These are phyloP conservation scores for Mormoops blainvillei DNA, from an alignment of 2,113 vertebrate genomes.

Conservation along the genomic window DNA sequence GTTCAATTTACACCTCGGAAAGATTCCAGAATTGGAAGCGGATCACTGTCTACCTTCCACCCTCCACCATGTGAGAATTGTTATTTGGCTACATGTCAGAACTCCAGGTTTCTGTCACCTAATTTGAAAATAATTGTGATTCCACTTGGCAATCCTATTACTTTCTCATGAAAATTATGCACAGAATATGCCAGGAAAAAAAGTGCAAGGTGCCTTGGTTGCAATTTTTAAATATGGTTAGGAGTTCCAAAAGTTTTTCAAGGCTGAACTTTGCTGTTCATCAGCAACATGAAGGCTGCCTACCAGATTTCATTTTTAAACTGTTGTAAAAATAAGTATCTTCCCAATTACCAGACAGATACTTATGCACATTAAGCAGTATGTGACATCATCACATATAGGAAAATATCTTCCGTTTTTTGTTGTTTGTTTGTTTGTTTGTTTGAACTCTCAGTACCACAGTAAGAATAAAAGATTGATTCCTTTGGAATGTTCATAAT, in stretches of 20 bases:
- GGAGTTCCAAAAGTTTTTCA: slow-evolving; percentile 44
- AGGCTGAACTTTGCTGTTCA: background rate
- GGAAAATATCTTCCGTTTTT: background rate
- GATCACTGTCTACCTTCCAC: slow-evolving; percentile 92
- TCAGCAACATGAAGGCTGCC: background rate
- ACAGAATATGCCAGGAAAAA: slow-evolving; percentile 19
- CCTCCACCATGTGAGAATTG: slow-evolving; percentile 80
- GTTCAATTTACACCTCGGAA: slow-evolving; percentile 91
- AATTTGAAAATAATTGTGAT: slow-evolving; percentile 67
- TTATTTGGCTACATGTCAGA: slow-evolving; percentile 59
- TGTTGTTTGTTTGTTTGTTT: background rate
- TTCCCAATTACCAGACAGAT: background rate
- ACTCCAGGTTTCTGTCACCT: slow-evolving; percentile 68
- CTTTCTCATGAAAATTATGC: slow-evolving; percentile 68
- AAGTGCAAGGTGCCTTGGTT: slow-evolving; percentile 36
- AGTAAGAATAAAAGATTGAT: background rate
- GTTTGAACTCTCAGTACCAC: background rate
- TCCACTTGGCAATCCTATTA: slow-evolving; percentile 53
- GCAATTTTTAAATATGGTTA: slow-evolving; percentile 23
- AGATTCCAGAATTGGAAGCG: slow-evolving; percentile 95
- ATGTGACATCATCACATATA: background rate
- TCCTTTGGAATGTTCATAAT: background rate
- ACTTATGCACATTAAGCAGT: background rate
- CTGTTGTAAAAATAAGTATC: background rate
- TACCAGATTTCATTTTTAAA: background rate